Evolutionary conservation across 2,797 vertebrate genomes (phyloP).

Genomic region (Epinephelus malabaricus): DNA sequence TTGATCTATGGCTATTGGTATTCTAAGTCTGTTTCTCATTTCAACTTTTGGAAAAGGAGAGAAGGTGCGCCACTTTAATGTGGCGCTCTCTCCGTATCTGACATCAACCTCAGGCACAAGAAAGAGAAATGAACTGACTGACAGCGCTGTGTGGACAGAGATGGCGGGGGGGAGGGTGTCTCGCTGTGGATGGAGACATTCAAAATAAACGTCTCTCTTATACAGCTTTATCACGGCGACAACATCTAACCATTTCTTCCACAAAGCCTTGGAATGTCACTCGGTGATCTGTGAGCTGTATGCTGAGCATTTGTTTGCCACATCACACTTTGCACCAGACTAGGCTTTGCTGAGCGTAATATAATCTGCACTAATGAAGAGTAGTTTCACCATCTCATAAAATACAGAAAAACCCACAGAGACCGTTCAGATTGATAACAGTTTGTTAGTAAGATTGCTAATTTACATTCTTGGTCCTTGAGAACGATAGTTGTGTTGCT

Average conservation of each 20-base stretch:
- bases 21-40: constrained; percentile 77
- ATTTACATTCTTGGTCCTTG: constrained; percentile 58
- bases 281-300: constrained; percentile 11
- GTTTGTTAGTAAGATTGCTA: constrained; percentile 55
- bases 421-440: constrained; percentile 48
- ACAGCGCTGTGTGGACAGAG: constrained; percentile 52
- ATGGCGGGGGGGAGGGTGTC: constrained; percentile 35
- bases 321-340: constrained; percentile 31
- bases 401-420: constrained; percentile 45
- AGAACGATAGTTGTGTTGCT: constrained; percentile 44
- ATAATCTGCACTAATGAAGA: constrained; percentile 51
- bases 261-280: background rate
- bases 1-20: constrained; percentile 82
- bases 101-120: constrained; percentile 72
- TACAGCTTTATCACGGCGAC: constrained; percentile 37
- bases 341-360: constrained; percentile 25
- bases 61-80: constrained; percentile 70
- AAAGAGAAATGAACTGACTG: constrained; percentile 64
- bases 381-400: constrained; percentile 21
- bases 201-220: constrained; percentile 49
- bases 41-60: constrained; percentile 74
- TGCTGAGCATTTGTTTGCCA: constrained; percentile 18
- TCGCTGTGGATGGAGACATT: constrained; percentile 56
- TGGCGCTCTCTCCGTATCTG: constrained; percentile 69
- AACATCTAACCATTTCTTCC: constrained; percentile 19